phyloP scores from a whole-genome alignment of 1,140 invertebrate species.

The Neocloeon triangulifer region DNA sequence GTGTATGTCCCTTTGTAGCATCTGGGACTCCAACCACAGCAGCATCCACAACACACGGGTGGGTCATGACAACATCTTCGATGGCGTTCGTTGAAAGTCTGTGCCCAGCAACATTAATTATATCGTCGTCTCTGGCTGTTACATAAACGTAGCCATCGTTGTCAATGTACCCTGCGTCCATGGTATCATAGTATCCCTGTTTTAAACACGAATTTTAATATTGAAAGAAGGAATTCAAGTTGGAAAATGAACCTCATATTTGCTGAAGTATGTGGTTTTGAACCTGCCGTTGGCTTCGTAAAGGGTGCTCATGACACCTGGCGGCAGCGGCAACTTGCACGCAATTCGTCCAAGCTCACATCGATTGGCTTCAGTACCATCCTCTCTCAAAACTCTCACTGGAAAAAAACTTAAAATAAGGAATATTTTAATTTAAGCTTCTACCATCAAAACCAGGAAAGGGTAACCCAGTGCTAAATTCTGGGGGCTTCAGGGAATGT shows the following conservation, averaged over 20 bases:
- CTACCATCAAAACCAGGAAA: conserved; percentile 68
- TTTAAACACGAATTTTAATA: conserved; percentile 5
- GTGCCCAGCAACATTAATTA: conserved; percentile 91
- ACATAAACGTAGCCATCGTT: conserved; percentile 68
- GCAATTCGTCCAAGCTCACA: conserved; percentile 65
- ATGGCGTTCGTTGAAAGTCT: conserved; percentile 66
- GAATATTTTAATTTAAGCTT: too few species aligned
- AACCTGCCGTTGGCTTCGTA: conserved; percentile 66
- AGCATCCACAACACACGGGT: conserved; percentile 58
- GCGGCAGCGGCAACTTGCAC: conserved; percentile 66
- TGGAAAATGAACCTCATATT: conserved; percentile 3
- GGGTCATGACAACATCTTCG: conserved; percentile 69
- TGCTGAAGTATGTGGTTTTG: conserved; percentile 47
- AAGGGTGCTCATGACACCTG: conserved; percentile 61
- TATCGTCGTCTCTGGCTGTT: conserved; percentile 74
- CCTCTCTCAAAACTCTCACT: conserved; percentile 49
- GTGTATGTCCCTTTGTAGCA: conserved; percentile 68
- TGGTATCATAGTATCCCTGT: conserved; percentile 88
- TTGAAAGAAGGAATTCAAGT: too few species aligned
- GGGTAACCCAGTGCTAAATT: conserved; percentile 45
- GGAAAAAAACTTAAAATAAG: conserved; percentile 13
- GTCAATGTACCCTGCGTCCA: conserved; percentile 77
- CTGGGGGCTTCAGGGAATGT: conserved; percentile 30
- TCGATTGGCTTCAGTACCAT: conserved; percentile 35
- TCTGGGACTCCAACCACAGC: conserved; percentile 78